Evolutionary conservation across 2,797 vertebrate genomes (phyloP), one percentile per base, ranked within the genome.

Genomic region (Amniataba percoides): DNA sequence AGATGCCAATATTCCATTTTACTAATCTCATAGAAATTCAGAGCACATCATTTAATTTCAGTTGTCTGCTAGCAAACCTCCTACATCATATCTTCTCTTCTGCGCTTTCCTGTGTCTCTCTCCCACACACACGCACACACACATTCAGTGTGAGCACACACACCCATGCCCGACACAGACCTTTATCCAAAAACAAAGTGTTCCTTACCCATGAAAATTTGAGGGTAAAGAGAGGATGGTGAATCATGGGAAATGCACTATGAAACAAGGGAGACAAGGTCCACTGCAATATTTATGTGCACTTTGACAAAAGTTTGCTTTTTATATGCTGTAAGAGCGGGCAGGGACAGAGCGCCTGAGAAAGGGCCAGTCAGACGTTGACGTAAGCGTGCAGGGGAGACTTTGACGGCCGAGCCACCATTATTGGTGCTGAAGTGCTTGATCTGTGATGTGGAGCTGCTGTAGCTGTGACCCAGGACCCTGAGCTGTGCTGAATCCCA

Each of bases 281-380:
- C 39, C 73, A 25, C 82, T 95, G 78, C 72, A 93, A 90, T 94
- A 94, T 94, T 94, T 82, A 92, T 92, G 80, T 74, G 74, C 78
- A 76, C 87, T 85, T 89, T 89, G 84, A 89, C 83, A 92, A 84
- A 91, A 86, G 80, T 88, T 84, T 1, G 78, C 87, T 86, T 92
- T 87, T 90, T 88, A 84, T 84, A 59, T 43, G 62, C 67, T 40
- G 74, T 74, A 42, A 78, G 78, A 77, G 43, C 19, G 55, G 74
- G 61, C 10, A 60, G 68, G 53, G 84, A 82, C 16, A 21, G 57
- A 59, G 64, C 5, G 15, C 14, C 9, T 18, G 77, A 73, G 74
- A 62, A 83, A 83, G 81, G 77, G 34, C 66, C 53, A 53, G 78
- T 71, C 80, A 79, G 74, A 67, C 23, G 11, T 36, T 87, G 74